Conservation (phyloP, 1,140 invertebrate species). For the Papilio dardanus region DNA sequence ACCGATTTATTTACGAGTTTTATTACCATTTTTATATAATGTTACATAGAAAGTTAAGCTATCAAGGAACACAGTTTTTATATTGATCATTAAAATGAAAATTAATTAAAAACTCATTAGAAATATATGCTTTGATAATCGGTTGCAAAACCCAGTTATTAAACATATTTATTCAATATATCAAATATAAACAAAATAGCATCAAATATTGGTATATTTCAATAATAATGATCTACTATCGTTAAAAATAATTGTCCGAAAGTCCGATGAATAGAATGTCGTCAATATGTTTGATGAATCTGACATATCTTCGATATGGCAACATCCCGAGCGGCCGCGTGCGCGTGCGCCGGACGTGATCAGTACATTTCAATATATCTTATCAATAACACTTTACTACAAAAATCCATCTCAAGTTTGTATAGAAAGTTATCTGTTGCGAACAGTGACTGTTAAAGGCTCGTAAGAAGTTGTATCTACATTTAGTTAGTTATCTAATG, state of each 20-base stretch:
- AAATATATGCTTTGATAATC: not conserved
- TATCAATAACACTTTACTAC: conserved; percentile 12
- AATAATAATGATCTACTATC: no score
- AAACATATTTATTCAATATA: no score
- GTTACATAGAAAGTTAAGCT: no score
- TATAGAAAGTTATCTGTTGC: not conserved
- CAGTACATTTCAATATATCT: not conserved
- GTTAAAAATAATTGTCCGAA: no score
- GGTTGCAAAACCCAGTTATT: not conserved
- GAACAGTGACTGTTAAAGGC: no score
- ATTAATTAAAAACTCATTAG: not conserved
- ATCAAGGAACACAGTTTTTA: no score
- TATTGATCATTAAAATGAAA: not conserved
- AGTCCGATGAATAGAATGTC: no score
- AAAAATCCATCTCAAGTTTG: conserved; percentile 18
- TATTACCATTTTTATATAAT: no score
- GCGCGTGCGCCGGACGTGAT: conserved; percentile 5
- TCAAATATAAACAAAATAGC: no score
- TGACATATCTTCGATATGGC: conserved; percentile 3
- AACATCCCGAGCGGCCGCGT: not conserved
- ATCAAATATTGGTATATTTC: no score
- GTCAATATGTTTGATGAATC: conserved; percentile 14
- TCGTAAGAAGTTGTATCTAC: not conserved
- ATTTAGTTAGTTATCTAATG: no score
- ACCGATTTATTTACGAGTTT: no score